Conservation (phyloP, 2,888 invertebrate genomes). For the Agrochola macilenta region DNA sequence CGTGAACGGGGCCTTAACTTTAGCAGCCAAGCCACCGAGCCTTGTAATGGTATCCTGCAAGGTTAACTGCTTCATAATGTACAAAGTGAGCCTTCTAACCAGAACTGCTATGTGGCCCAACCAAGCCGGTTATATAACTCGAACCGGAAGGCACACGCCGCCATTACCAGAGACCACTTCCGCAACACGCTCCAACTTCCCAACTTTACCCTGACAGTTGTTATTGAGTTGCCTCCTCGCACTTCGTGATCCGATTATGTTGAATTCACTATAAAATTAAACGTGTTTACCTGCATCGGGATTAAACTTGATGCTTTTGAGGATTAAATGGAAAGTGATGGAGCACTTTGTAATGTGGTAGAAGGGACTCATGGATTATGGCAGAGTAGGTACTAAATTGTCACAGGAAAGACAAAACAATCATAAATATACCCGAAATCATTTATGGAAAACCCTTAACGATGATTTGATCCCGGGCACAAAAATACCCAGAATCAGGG, state of each 20-base stretch:
- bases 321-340: constrained; percentile 17
- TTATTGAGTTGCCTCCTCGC: constrained; percentile 64
- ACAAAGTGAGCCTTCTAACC: constrained; percentile 10
- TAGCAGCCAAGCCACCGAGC: background rate
- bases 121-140: constrained; percentile 47
- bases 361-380: constrained; percentile 7
- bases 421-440: no score
- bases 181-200: constrained; percentile 65
- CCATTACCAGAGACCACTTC: constrained; percentile 69
- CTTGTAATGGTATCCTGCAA: background rate
- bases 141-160: constrained; percentile 62
- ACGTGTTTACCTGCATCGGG: constrained; percentile 46
- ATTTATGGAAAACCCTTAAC: background rate
- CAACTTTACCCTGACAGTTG: constrained; percentile 65
- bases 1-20: background rate
- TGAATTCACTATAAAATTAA: constrained; percentile 64
- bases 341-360: constrained; percentile 10
- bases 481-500: background rate
- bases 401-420: background rate
- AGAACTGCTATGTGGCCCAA: background rate
- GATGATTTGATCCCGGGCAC: background rate
- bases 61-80: background rate
- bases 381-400: background rate
- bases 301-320: constrained; percentile 34
- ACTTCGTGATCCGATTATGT: constrained; percentile 63